Percentiles rank a stretch among this genome's conserved stretches.
phyloP scores from a whole-genome alignment of 2,888 invertebrate genomes.

The Drosophila eohydei region DNA sequence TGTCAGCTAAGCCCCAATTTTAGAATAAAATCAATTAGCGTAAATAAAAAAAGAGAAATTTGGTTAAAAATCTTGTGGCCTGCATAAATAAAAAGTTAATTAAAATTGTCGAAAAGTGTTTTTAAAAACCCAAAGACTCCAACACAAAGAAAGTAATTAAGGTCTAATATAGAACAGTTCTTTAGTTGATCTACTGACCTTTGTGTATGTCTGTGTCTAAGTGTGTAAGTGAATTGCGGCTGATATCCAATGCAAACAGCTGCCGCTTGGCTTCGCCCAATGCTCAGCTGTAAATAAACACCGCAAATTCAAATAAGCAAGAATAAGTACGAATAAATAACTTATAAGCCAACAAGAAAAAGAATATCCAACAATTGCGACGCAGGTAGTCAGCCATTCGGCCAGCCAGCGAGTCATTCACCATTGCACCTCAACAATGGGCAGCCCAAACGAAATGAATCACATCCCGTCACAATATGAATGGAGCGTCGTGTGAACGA shows the following conservation, averaged over 20 bases:
- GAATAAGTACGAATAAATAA: slow-evolving; percentile 80
- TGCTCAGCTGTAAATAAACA: slow-evolving; percentile 79
- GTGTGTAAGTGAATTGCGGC: slow-evolving; percentile 16
- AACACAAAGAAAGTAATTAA: slow-evolving; percentile 69
- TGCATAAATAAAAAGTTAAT: slow-evolving; percentile 80
- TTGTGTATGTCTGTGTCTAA: neutral
- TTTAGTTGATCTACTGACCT: slow-evolving; percentile 6
- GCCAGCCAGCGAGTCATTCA: slow-evolving; percentile 36
- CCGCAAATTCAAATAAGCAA: slow-evolving; percentile 77
- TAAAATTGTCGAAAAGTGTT: slow-evolving; percentile 54
- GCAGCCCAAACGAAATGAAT: slow-evolving; percentile 59
- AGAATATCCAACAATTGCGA: slow-evolving; percentile 30
- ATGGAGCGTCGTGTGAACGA: slow-evolving; percentile 57
- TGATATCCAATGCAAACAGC: slow-evolving; percentile 51
- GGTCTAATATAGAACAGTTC: slow-evolving; percentile 37
- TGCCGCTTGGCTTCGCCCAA: slow-evolving; percentile 43
- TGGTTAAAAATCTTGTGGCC: slow-evolving; percentile 30
- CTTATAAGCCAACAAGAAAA: slow-evolving; percentile 65
- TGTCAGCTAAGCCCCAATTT: slow-evolving; percentile 45
- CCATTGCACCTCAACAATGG: slow-evolving; percentile 74
- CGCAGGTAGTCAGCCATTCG: slow-evolving; percentile 33
- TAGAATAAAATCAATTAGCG: slow-evolving; percentile 68
- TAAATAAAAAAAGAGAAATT: slow-evolving; percentile 29
- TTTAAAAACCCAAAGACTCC: slow-evolving; percentile 9
- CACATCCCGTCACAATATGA: slow-evolving; percentile 66